These are phyloP conservation scores for Imbricaverruca yamaguchii DNA, from an alignment of 2,888 invertebrate genomes.

Conservation along the genomic window DNA sequence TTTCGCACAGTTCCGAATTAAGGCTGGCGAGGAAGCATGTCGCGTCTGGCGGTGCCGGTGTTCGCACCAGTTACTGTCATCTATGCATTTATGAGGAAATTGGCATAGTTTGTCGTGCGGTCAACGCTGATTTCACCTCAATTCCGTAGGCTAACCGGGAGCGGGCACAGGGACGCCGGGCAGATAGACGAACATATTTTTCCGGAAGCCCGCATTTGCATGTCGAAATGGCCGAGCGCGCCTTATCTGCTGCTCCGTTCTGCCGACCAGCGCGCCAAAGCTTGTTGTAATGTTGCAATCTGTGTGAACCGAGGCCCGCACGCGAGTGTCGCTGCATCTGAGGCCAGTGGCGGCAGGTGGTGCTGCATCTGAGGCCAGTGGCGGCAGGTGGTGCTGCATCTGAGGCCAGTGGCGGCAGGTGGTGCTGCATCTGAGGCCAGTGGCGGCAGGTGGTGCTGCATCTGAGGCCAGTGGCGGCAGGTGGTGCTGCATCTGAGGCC, in stretches of 20 bases:
- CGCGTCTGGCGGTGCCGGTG: neutral
- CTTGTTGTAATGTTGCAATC: constrained; percentile 17
- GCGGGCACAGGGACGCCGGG: neutral
- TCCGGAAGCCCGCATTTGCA: neutral
- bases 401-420: too few relatives aligned
- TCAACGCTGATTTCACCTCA: neutral
- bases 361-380: neutral
- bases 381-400: too few relatives aligned
- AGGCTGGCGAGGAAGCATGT: neutral
- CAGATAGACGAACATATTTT: constrained; percentile 8
- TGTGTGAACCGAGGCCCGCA: neutral
- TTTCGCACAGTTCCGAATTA: too few relatives aligned
- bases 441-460: too few relatives aligned
- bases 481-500: too few relatives aligned
- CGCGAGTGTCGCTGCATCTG: neutral
- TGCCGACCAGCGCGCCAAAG: constrained; percentile 1
- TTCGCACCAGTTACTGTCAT: neutral
- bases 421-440: too few relatives aligned
- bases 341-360: neutral
- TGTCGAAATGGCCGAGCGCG: neutral
- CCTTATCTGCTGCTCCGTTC: constrained; percentile 15
- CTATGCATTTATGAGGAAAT: neutral
- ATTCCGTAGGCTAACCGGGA: neutral
- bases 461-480: too few relatives aligned
- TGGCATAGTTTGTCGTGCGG: neutral